These are phyloP conservation scores for Catamblyrhynchus diadema DNA, from an alignment of 2,797 vertebrate species.

Conservation along the genomic window DNA sequence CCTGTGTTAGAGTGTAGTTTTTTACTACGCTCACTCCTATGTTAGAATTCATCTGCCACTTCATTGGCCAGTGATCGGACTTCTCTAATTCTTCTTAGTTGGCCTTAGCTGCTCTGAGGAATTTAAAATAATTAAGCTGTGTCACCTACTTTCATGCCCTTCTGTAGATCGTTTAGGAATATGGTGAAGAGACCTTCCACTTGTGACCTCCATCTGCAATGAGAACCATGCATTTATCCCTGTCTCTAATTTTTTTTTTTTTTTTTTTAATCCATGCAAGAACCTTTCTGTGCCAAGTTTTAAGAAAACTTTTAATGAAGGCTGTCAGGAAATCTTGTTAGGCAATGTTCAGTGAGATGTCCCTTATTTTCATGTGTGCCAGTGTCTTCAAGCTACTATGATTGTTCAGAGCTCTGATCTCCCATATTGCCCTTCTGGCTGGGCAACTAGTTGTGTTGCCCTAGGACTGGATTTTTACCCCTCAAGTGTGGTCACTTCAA, in stretches of 20 bases:
- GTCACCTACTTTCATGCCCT: background rate
- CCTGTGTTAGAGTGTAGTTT: background rate
- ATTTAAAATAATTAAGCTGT: background rate
- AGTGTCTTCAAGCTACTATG: background rate
- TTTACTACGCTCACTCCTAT: background rate
- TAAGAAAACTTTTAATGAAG: background rate
- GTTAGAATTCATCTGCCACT: background rate
- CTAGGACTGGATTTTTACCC: background rate
- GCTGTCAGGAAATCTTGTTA: background rate
- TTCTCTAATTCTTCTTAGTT: background rate
- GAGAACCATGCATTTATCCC: background rate
- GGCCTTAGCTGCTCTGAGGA: background rate
- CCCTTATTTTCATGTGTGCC: background rate
- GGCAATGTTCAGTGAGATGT: background rate
- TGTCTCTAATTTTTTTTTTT: background rate
- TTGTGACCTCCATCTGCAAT: background rate
- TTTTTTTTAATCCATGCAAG: background rate
- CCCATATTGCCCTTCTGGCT: background rate
- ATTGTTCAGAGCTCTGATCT: background rate
- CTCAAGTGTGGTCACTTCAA: background rate
- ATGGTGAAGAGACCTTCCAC: background rate
- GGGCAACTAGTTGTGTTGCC: background rate
- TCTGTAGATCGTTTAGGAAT: background rate
- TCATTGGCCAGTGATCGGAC: background rate
- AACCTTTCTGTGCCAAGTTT: background rate